Evolutionary conservation across 2,797 vertebrate genomes (phyloP).

Genomic region (Centropyge bicolor): DNA sequence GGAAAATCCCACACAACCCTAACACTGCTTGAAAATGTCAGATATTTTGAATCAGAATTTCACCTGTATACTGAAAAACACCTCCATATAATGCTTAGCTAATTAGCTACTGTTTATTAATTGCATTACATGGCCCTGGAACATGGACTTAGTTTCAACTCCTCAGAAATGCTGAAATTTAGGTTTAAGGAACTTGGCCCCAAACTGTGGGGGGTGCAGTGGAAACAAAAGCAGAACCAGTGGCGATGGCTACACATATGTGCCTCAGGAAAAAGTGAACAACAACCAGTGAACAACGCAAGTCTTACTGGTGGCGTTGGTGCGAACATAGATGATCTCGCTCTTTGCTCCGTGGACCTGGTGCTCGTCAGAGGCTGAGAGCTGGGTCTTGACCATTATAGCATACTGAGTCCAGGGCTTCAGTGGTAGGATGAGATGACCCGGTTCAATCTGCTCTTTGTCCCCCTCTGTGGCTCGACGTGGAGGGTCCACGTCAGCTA

Average conservation of each 20-base stretch:
- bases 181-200: neutral
- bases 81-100: neutral
- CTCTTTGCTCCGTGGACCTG: slow-evolving; percentile 96
- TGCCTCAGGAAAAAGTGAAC: neutral
- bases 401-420: slow-evolving; percentile 99
- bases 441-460: slow-evolving; percentile 87
- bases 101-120: neutral
- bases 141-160: neutral
- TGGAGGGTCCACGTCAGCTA: slow-evolving; percentile 94
- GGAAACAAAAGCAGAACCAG: slow-evolving; percentile 1
- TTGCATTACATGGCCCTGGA: neutral
- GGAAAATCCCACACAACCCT: neutral
- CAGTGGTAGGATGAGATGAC: slow-evolving; percentile 90
- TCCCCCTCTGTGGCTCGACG: slow-evolving; percentile 86
- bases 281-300: neutral
- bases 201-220: neutral
- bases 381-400: slow-evolving; percentile 96
- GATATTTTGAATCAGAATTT: neutral
- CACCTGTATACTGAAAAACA: neutral
- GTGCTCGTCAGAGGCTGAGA: slow-evolving; percentile 94
- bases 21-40: neutral
- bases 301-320: slow-evolving; percentile 93
- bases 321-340: slow-evolving; percentile 95
- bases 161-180: neutral
- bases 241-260: neutral